A percentile compares a stretch with the other conserved stretches of the same genome.
These are phyloP conservation scores for Cosmia pyralina DNA, from an alignment of 2,888 invertebrate genomes.

Conservation along the genomic window DNA sequence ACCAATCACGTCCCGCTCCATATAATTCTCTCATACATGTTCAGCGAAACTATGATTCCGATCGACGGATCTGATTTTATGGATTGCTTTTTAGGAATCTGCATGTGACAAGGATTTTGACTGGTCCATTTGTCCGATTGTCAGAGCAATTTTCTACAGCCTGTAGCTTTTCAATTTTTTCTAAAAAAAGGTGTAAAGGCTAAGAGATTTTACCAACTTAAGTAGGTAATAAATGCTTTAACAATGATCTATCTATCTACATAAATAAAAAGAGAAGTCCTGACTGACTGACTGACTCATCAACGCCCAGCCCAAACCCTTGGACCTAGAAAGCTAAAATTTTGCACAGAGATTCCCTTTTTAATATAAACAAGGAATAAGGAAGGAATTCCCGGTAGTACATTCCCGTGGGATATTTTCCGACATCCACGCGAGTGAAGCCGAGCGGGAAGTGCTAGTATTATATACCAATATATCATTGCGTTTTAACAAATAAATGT, in stretches of 20 bases:
- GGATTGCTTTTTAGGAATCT: conserved; percentile 55
- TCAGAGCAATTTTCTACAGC: conserved; percentile 13
- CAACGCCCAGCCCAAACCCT: too few relatives aligned
- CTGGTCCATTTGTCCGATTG: conserved; percentile 24
- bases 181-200: background rate
- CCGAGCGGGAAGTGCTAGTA: too few relatives aligned
- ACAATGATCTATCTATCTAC: too few relatives aligned
- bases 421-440: too few relatives aligned
- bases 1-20: conserved; percentile 68
- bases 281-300: too few relatives aligned
- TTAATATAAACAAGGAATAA: too few relatives aligned
- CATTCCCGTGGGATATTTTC: too few relatives aligned
- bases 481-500: background rate
- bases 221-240: background rate
- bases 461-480: too few relatives aligned
- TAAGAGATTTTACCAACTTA: background rate
- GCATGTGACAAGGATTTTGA: conserved; percentile 46
- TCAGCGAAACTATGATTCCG: conserved; percentile 62
- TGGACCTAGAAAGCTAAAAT: too few relatives aligned
- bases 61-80: conserved; percentile 61
- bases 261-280: too few relatives aligned
- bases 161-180: background rate
- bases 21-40: conserved; percentile 63
- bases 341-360: too few relatives aligned
- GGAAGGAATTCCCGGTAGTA: too few relatives aligned